These are phyloP conservation scores for Nixonia krombeini DNA, from an alignment of 1,140 invertebrate genomes.

Conservation along the genomic window DNA sequence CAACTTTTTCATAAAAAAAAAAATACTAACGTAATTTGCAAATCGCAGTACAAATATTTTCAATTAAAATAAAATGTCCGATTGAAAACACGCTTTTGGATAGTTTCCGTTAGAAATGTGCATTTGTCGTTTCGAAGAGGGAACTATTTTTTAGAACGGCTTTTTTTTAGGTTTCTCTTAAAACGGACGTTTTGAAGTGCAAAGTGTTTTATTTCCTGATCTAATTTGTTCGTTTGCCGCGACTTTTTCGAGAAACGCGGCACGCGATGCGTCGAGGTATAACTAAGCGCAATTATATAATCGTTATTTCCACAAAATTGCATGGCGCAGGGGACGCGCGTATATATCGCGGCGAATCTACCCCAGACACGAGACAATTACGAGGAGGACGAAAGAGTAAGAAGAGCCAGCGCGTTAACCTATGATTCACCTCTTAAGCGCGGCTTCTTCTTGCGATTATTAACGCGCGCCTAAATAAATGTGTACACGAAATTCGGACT, in stretches of 20 bases:
- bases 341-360: slow-evolving; percentile 58
- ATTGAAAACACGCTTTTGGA: too few relatives aligned
- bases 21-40: too few relatives aligned
- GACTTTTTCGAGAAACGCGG: slow-evolving; percentile 30
- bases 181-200: too few relatives aligned
- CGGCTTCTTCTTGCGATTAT: slow-evolving; percentile 60
- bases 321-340: slow-evolving; percentile 29
- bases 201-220: too few relatives aligned
- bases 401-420: slow-evolving; percentile 53
- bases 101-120: too few relatives aligned
- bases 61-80: too few relatives aligned
- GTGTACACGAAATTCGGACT: slow-evolving; percentile 67
- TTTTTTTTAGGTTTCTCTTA: too few relatives aligned
- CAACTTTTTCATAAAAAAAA: too few relatives aligned
- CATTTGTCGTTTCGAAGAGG: too few relatives aligned
- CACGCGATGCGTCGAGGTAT: slow-evolving; percentile 37
- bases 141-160: too few relatives aligned
- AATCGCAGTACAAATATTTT: too few relatives aligned
- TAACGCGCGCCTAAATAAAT: slow-evolving; percentile 64
- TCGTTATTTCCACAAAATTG: slow-evolving; percentile 57
- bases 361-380: slow-evolving; percentile 51
- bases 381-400: slow-evolving; percentile 25
- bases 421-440: slow-evolving; percentile 68
- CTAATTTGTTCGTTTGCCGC: neutral
- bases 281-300: slow-evolving; percentile 56